phyloP scores from a whole-genome alignment of 2,113 vertebrate genomes.

The Electrona antarctica region DNA sequence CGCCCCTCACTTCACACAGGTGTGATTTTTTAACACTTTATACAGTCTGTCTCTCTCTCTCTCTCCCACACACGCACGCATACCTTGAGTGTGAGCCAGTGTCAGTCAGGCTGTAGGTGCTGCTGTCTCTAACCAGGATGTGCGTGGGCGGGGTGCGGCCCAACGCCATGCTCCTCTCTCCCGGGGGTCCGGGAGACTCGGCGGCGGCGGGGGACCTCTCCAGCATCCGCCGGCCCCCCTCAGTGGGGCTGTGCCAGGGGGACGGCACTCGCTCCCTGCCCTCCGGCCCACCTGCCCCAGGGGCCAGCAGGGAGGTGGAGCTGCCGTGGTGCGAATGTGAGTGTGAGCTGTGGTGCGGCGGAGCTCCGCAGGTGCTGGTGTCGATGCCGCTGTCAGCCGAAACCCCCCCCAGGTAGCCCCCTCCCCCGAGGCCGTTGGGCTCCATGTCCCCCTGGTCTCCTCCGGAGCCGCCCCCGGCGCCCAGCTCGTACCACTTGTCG shows the following conservation, averaged over 20 bases:
- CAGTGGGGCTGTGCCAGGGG: slow-evolving; percentile 92
- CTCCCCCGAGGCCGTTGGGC: slow-evolving; percentile 88
- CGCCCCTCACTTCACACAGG: no score
- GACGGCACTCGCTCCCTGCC: slow-evolving; percentile 85
- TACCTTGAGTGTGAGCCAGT: slow-evolving; percentile 89
- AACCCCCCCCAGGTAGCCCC: slow-evolving; percentile 90
- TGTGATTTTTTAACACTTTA: no score
- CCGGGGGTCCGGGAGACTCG: slow-evolving; percentile 84
- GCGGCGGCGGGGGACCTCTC: slow-evolving; percentile 84
- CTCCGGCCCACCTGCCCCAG: slow-evolving; percentile 80
- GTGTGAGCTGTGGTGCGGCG: slow-evolving; percentile 65
- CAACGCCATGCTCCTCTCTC: slow-evolving; percentile 79
- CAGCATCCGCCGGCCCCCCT: slow-evolving; percentile 86
- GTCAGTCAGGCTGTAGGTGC: slow-evolving; percentile 90
- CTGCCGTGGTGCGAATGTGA: slow-evolving; percentile 86
- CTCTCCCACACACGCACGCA: slow-evolving; percentile 1
- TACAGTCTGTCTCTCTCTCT: no score
- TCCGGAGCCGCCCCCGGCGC: slow-evolving; percentile 77
- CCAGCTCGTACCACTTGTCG: slow-evolving; percentile 94
- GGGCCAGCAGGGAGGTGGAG: slow-evolving; percentile 86
- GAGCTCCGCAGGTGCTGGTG: slow-evolving; percentile 85
- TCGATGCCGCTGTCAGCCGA: slow-evolving; percentile 95
- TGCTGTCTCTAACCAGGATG: slow-evolving; percentile 90
- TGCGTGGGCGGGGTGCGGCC: slow-evolving; percentile 87
- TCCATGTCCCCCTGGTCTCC: slow-evolving; percentile 86